Base-by-base conservation (phyloP, 1,140 invertebrate species). In the Cardiocondyla obscurior region DNA sequence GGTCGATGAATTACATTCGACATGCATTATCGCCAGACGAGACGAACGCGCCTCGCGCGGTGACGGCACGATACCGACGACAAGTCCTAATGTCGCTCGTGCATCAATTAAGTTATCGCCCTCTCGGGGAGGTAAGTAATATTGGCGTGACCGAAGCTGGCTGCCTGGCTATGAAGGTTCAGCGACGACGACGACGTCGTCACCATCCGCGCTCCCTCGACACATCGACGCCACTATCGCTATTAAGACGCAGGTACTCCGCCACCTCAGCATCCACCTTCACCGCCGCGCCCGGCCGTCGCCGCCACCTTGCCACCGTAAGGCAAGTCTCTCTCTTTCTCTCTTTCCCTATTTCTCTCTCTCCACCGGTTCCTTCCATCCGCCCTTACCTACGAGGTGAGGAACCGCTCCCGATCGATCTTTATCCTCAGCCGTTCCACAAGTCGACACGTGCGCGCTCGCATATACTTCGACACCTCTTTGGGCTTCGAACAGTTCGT, bases 51-150 rank as follows among this genome's bases (percentile, higher is more conserved):
- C 69, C 74, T 79, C 46, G 58, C 74, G 74, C 62, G 62, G 55
- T 79, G 74, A 79, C 67, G 76, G 76, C 33, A 69, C 53, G 85
- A 81, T 73, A 65, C 70, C 84, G 65, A 42, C 51, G 85, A 83
- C 85, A 85, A 87, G 85, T 86, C 64, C 58, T 87, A 88, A 83
- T 82, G 85, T 87, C 87, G 79, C 83, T 86, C 74, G 76, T 82
- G 73, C 89, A 88, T 90, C 87, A 90, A 90, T 90, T 90, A 90
- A 88, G 89, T 90, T 89, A 90, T 90, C 88, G 86, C 82, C 85
- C 88, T 86, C 73, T 79, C 85, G 79, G 64, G 85, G 58, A 83
- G 74, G 88, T 85, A 87, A 87, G 88, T 88, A 89, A 90, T 91
- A 91, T 91, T 86, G 88, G 89, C 89, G 83, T 88, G 88, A 90